Evolutionary conservation across 2,888 invertebrate genomes (phyloP).

Genomic region (Pyrrhia umbra): DNA sequence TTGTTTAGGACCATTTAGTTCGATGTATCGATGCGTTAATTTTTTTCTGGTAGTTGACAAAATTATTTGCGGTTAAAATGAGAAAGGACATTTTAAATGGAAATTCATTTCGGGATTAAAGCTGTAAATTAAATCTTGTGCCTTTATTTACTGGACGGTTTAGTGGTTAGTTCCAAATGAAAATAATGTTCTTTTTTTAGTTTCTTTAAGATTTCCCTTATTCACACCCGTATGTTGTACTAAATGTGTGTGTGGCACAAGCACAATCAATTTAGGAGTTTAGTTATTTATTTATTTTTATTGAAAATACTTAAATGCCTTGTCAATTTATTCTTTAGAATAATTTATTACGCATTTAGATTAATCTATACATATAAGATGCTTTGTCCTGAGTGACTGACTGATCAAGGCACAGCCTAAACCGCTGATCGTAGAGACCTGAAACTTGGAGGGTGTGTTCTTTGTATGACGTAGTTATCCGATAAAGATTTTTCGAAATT

Average conservation of each 20-base stretch:
- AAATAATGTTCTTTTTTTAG: slow-evolving; percentile 29
- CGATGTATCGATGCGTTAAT: slow-evolving; percentile 54
- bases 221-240: slow-evolving; percentile 20
- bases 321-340: not conserved
- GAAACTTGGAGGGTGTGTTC: no score
- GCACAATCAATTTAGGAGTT: not conserved
- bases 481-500: no score
- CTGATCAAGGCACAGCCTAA: no score
- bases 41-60: slow-evolving; percentile 59
- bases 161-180: slow-evolving; percentile 14
- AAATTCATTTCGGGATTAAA: slow-evolving; percentile 45
- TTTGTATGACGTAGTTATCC: no score
- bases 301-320: no score
- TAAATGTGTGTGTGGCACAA: slow-evolving; percentile 1
- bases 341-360: no score
- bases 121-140: slow-evolving; percentile 41
- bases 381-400: no score
- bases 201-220: slow-evolving; percentile 33
- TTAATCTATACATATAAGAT: no score
- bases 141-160: slow-evolving; percentile 38
- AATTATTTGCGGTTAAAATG: slow-evolving; percentile 60
- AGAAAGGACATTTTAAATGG: slow-evolving; percentile 52
- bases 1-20: slow-evolving; percentile 61
- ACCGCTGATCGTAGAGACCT: no score
- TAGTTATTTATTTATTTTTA: no score